Evolutionary conservation across 1,140 invertebrate genomes (phyloP).

Genomic region (Laodelphax striatellus): DNA sequence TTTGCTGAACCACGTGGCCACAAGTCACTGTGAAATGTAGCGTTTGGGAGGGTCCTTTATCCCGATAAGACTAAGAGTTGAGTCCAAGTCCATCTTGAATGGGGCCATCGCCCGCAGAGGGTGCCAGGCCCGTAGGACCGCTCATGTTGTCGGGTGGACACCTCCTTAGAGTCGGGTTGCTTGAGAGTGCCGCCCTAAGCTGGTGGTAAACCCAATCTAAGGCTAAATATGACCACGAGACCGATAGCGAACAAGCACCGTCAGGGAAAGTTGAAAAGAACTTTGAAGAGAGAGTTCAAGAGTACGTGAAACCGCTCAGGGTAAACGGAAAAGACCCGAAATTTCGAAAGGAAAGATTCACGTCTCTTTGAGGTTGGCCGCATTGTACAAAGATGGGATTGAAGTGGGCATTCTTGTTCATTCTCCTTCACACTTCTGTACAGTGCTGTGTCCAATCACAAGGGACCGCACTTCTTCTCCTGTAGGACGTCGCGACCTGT

Average conservation of each 20-base stretch:
- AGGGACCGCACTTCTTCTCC: constrained; percentile 10
- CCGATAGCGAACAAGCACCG: constrained; percentile 85
- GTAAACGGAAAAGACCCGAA: constrained; percentile 44
- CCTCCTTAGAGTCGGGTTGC: constrained; percentile 66
- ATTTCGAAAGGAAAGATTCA: constrained; percentile 15
- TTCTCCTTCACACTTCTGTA: constrained; percentile 4
- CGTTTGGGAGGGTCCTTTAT: constrained; percentile 43
- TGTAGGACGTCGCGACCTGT: constrained; percentile 22
- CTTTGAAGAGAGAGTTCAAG: constrained; percentile 81
- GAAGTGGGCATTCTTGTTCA: neutral
- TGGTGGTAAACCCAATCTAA: constrained; percentile 56
- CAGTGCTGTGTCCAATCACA: neutral
- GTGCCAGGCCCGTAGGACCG: constrained; percentile 54
- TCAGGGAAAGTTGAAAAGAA: constrained; percentile 85
- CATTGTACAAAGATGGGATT: constrained; percentile 37
- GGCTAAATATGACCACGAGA: constrained; percentile 73
- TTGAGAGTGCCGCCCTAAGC: constrained; percentile 70
- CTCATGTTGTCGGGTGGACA: constrained; percentile 37
- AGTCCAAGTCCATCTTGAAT: constrained; percentile 55
- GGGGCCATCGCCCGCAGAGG: constrained; percentile 54
- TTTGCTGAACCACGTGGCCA: constrained; percentile 42
- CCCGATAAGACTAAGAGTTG: constrained; percentile 54
- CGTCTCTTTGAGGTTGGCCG: neutral
- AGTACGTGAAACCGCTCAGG: constrained; percentile 69
- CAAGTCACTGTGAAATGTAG: constrained; percentile 45